Base-by-base conservation (phyloP, 2,113 vertebrate genomes). In the Mystacornis crossleyi region DNA sequence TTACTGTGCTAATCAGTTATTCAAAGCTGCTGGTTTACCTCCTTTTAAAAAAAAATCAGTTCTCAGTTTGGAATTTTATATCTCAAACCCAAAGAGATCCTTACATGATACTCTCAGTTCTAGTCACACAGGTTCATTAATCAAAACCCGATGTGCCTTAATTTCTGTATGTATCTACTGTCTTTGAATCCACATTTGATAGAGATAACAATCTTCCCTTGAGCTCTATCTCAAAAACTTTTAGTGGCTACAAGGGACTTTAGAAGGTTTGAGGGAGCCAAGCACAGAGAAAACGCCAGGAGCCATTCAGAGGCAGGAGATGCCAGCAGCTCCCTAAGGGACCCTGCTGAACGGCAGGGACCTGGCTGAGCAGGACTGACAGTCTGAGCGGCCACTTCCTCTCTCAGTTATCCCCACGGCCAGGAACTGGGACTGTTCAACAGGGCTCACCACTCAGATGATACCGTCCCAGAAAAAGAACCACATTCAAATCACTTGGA, bases 331-430 rank as follows among this genome's bases (percentile, higher is more conserved):
- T 65, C 28, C 36, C n/a, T 17, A 20, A 18, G 47, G 29, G 12
- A 36, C 6, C 54, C 4, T 4, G 21, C 0, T 1, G 47, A 61
- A 43, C 0, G 1, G 12, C 25, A 31, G 31, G 8, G 19, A 36
- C 45, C 55, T 21, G 40, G 36, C 66, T 70, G 31, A 5, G 26
- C 21, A 55, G 77, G 18, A 55, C 43, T 60, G 18, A n/a, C 7
- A 40, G 55, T 21, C 9, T 25, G 58, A 70, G 64, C 2, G n/a
- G 28, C 43, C 43, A 29, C 14, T n/a, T 84, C 21, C 28, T 85
- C 43, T 79, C 34, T 43, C 38, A 66, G 0, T 26, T 40, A 50
- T 24, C 20, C 24, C 36, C 29, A 24, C 2, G 34, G 70, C 48
- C 57, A 55, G n/a, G n/a, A 71, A 29, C 47, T 55, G 60, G 18